Conservation (phyloP, 2,113 vertebrate genomes). For the Heterochromis multidens region DNA sequence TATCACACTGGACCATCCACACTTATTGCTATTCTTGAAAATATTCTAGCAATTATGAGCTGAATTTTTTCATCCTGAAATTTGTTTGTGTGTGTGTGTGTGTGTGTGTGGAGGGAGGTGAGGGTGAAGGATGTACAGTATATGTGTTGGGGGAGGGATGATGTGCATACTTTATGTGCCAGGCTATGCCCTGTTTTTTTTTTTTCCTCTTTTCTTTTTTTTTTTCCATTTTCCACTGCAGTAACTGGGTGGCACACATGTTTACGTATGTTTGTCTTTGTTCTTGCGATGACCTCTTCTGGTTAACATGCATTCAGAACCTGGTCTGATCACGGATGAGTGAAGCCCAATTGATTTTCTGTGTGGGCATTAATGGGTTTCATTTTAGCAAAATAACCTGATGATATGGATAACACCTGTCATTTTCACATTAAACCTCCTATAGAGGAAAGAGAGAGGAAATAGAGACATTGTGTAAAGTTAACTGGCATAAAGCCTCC, state of each 20-base stretch:
- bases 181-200: too few relatives aligned
- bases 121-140: neutral
- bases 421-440: neutral
- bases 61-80: neutral
- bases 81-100: neutral
- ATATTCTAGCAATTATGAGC: neutral
- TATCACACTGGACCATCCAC: neutral
- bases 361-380: neutral
- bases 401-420: too few relatives aligned
- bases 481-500: neutral
- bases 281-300: neutral
- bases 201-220: too few relatives aligned
- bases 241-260: too few relatives aligned
- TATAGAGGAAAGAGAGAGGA: neutral
- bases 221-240: too few relatives aligned
- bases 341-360: too few relatives aligned
- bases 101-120: too few relatives aligned
- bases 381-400: neutral
- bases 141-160: too few relatives aligned
- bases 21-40: neutral
- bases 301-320: neutral
- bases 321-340: neutral
- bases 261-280: neutral
- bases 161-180: too few relatives aligned
- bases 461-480: neutral